A percentile compares a stretch with the other conserved stretches of the same genome.
Conservation (phyloP, 2,888 invertebrate species). For the Anoncus sp. region DNA sequence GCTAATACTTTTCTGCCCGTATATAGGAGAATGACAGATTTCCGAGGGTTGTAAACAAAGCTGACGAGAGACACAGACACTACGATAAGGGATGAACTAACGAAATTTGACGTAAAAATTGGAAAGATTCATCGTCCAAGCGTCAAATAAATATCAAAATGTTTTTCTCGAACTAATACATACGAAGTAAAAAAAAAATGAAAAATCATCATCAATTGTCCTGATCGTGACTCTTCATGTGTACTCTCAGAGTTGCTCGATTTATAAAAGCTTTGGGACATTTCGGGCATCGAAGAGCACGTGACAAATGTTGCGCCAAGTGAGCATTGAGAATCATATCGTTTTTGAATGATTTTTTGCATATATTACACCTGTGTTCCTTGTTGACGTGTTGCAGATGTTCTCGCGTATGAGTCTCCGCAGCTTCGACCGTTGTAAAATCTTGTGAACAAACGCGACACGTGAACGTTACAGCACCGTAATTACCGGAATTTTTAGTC, state of each 20-base stretch:
- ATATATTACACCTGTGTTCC: slow-evolving; percentile 73
- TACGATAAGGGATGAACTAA: too few relatives aligned
- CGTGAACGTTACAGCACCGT: slow-evolving; percentile 70
- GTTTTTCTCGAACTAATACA: too few relatives aligned
- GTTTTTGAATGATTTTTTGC: slow-evolving; percentile 70
- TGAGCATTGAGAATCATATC: slow-evolving; percentile 70
- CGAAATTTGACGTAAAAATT: too few relatives aligned
- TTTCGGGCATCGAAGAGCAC: slow-evolving; percentile 72
- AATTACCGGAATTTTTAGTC: slow-evolving; percentile 13
- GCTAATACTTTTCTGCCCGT: slow-evolving; percentile 43
- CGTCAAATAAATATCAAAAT: not conserved
- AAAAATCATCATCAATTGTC: slow-evolving; percentile 21
- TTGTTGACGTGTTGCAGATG: slow-evolving; percentile 70
- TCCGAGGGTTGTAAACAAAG: slow-evolving; percentile 24
- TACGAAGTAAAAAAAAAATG: not conserved
- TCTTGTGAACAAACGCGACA: slow-evolving; percentile 76
- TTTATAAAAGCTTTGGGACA: slow-evolving; percentile 77
- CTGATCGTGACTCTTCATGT: slow-evolving; percentile 72
- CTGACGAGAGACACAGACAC: slow-evolving; percentile 13
- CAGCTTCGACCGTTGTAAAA: slow-evolving; percentile 75
- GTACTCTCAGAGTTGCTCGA: slow-evolving; percentile 72
- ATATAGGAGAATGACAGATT: slow-evolving; percentile 3
- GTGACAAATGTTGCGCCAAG: slow-evolving; percentile 72
- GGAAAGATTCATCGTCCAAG: not conserved
- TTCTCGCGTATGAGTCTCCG: slow-evolving; percentile 76